Evolutionary conservation across 2,888 invertebrate genomes (phyloP), one percentile per base, ranked within the genome.

Genomic region (Corbicula japonica): DNA sequence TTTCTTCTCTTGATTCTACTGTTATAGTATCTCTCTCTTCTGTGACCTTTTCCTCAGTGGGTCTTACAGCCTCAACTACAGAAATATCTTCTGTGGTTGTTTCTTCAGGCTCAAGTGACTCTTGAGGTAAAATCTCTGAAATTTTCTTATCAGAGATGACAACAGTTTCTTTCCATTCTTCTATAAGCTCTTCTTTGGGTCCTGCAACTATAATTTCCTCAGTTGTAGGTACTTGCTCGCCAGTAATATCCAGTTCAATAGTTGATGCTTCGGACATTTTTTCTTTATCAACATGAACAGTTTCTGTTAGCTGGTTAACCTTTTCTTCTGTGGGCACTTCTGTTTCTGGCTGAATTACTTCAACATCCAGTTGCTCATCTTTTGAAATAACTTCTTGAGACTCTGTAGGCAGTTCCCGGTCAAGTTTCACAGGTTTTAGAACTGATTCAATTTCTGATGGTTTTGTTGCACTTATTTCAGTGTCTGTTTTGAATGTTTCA

Each of bases 241-340:
- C 76, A 46, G 63, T 48, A 23, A 52, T 69, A 21, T 73, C 66
- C 34, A 38, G 35, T 56, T 50, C 54, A 26, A 23, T 50, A 32
- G 32, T 62, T 21, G 69, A 50, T 35, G 38, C 60, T 54, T 82
- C 75, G 50, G 74, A 41, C n/a, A 76, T 76, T 50, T 86, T 73
- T 50, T 63, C 83, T 23, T 74, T 73, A 38, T 80, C 76, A 26
- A 81, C 54, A 8, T 54, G 52, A 8, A 85, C 85, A 2, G 80
- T 83, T 58, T 83, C 82, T 66, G 72, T 80, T 32, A 62, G 56
- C 62, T 86, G 86, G 63, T 87, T 87, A 70, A 83, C 80, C 18
- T 65, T 66, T 54, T 84, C 81, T 63, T 80, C 69, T 32, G 69
- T 69, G n/a, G 84, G 77, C 38, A 83, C 77, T n/a, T 79, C 77